Base-by-base conservation (phyloP, 1,140 invertebrate genomes). In the Drosophila teissieri region DNA sequence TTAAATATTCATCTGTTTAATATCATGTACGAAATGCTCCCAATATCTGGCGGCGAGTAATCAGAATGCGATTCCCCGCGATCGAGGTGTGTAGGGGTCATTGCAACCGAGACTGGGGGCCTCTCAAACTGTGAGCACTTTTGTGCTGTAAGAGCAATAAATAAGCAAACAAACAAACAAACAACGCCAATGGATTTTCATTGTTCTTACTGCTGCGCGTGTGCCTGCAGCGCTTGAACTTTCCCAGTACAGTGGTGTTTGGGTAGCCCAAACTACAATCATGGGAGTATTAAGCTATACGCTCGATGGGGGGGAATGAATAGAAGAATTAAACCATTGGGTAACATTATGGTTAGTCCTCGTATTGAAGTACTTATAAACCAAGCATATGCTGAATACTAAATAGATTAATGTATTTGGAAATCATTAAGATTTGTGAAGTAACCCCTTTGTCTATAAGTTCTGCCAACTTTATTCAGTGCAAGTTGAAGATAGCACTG, bases 141-240 rank as follows among this genome's bases (percentile, higher is more conserved):
- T 7, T 17, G n/a, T 48, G 46, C 40, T 57, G 67, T 27, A 54
- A 63, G 60, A 74, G n/a, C 31, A 31, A 31, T 31, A 31, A 31
- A 31, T 31, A 31, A 31, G 40, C 7, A 65, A 67, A 48, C 54
- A 76, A 75, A 51, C 42, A 58, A 80, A 75, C 61, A 81, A 82
- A 81, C 73, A 77, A 74, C 17, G 34, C 40, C 22, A 69, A 70
- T 56, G 64, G 63, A 11, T 56, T 55, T 69, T 68, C 63, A 48
- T 70, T 74, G 58, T 74, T 64, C 44, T 63, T 63, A 34, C 11
- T 51, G 64, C 36, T 39, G 37, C 45, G 58, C 58, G 58, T 64
- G 73, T 64, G 46, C 53, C 37, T 40, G 45, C 56, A 67, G 57
- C 46, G 58, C 61, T 72, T 67, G 58, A 68, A 64, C 49, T 80